Conservation (phyloP, 1,140 invertebrate genomes). For the Hycleus cichorii region DNA sequence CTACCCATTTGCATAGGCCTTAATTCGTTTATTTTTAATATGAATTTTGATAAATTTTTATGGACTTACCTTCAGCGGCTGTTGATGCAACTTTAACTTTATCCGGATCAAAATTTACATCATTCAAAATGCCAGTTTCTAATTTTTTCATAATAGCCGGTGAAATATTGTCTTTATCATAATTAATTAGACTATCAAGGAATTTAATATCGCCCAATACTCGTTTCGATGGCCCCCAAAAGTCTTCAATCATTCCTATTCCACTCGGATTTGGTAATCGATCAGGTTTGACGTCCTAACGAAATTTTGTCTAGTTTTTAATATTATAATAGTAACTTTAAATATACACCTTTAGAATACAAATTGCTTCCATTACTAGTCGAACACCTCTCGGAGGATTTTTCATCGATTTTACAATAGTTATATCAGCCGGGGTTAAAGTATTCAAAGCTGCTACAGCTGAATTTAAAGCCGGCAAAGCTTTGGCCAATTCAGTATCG, state of each 20-base stretch:
- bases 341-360: conserved; percentile 63
- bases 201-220: conserved; percentile 86
- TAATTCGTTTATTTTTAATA: too few relatives aligned
- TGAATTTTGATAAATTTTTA: too few relatives aligned
- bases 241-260: conserved; percentile 78
- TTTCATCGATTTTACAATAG: conserved; percentile 95
- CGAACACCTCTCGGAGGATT: conserved; percentile 91
- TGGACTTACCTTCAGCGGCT: conserved; percentile 62
- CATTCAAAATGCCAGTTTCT: conserved; percentile 71
- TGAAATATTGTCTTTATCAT: conserved; percentile 88
- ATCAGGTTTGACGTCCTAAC: conserved; percentile 62
- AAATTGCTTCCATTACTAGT: conserved; percentile 91
- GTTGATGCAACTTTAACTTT: conserved; percentile 86
- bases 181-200: conserved; percentile 73
- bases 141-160: conserved; percentile 73
- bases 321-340: conserved; percentile 41
- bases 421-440: conserved; percentile 89
- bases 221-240: conserved; percentile 87
- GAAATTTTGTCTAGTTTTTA: too few relatives aligned
- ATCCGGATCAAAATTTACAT: conserved; percentile 80
- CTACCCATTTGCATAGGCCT: conserved; percentile 81
- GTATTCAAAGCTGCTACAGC: conserved; percentile 81
- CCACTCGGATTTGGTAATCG: conserved; percentile 69
- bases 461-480: conserved; percentile 81
- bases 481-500: conserved; percentile 83